These are phyloP conservation scores for Tyria jacobaeae DNA, from an alignment of 2,888 invertebrate genomes.

Conservation along the genomic window DNA sequence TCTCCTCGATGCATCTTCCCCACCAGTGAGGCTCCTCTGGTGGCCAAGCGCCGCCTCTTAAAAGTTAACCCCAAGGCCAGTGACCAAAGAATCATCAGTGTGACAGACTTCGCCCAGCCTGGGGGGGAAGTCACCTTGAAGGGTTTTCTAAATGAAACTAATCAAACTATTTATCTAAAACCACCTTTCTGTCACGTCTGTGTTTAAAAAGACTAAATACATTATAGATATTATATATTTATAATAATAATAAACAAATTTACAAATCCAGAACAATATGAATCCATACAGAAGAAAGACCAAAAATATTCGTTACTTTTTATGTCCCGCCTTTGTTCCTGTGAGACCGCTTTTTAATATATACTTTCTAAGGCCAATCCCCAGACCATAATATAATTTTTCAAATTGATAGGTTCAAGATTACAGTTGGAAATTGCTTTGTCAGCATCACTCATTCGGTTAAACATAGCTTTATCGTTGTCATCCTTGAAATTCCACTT, in stretches of 20 bases:
- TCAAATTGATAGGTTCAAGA: conserved; percentile 22
- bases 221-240: too few species aligned
- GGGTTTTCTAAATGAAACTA: too few species aligned
- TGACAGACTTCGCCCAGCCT: too few species aligned
- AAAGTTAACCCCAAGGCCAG: too few species aligned
- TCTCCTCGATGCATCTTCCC: too few species aligned
- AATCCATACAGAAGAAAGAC: background rate
- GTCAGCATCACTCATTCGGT: conserved; percentile 32
- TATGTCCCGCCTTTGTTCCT: background rate
- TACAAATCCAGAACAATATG: background rate
- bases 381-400: background rate
- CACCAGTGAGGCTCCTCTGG: too few species aligned
- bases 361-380: conserved; percentile 13
- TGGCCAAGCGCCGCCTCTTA: too few species aligned
- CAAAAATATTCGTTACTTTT: background rate
- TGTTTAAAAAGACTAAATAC: too few species aligned
- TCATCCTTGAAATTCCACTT: conserved; percentile 26
- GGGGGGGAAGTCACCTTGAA: too few species aligned
- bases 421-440: conserved; percentile 41
- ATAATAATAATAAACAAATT: background rate
- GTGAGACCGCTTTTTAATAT: conserved; percentile 5
- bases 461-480: conserved; percentile 6
- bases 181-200: too few species aligned
- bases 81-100: too few species aligned
- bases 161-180: too few species aligned